A percentile compares a stretch with the other conserved stretches of the same genome.
These are phyloP conservation scores for Siniperca knerii DNA, from an alignment of 2,113 vertebrate genomes.

Conservation along the genomic window DNA sequence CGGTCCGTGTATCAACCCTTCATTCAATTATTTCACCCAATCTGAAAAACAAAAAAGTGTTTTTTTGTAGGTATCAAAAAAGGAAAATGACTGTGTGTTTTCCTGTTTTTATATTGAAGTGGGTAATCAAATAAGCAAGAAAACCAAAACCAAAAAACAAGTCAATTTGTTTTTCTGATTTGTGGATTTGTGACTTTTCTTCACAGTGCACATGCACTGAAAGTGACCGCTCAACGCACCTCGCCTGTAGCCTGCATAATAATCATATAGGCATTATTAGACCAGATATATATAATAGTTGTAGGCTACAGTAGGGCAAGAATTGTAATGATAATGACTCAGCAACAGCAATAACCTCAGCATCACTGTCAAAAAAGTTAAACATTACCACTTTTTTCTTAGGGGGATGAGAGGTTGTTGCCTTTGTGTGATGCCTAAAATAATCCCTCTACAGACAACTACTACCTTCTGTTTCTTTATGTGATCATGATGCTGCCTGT, in stretches of 20 bases:
- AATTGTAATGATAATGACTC: neutral
- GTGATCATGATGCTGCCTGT: neutral
- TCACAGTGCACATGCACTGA: no score
- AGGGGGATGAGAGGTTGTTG: no score
- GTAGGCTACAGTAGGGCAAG: neutral
- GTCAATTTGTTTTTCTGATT: neutral
- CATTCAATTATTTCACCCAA: neutral
- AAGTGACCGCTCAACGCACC: no score
- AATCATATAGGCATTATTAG: neutral
- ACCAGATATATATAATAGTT: neutral
- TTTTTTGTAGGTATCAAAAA: neutral
- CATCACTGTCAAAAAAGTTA: neutral
- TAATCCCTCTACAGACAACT: neutral
- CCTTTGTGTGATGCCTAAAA: no score
- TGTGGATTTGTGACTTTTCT: neutral
- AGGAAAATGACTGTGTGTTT: neutral
- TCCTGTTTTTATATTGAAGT: neutral
- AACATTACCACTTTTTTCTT: no score
- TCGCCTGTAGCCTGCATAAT: neutral
- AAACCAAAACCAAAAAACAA: neutral
- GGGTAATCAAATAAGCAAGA: neutral
- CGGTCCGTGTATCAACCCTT: fast-evolving
- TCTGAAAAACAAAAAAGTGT: neutral
- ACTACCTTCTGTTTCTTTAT: neutral
- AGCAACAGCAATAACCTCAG: neutral